Percentiles rank a stretch among this genome's conserved stretches.
phyloP scores from a whole-genome alignment of 2,113 vertebrate genomes.

The Gopherus flavomarginatus region DNA sequence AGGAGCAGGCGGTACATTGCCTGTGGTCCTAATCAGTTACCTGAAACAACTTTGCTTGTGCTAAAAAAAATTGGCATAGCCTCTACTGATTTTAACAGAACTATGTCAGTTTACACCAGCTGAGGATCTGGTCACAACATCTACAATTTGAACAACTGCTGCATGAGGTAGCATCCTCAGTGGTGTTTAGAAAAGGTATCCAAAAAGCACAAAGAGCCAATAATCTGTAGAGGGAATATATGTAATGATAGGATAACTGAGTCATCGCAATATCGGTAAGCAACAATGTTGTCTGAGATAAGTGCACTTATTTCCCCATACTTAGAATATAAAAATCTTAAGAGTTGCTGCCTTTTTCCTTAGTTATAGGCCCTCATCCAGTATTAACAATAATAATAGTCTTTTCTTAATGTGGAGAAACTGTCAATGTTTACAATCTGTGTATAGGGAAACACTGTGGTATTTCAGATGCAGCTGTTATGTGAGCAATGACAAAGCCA shows the following conservation, averaged over 20 bases:
- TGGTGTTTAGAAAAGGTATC: constrained; percentile 9
- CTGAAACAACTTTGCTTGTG: background rate
- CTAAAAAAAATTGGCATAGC: constrained; percentile 22
- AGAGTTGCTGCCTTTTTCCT: background rate
- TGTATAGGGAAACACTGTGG: background rate
- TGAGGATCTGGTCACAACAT: background rate
- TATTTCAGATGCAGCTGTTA: constrained; percentile 12
- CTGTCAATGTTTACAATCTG: constrained; percentile 8
- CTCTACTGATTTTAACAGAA: constrained; percentile 6
- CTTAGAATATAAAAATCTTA: background rate
- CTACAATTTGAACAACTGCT: background rate
- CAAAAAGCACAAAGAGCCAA: constrained; percentile 9
- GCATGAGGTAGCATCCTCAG: constrained; percentile 26
- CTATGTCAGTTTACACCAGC: background rate
- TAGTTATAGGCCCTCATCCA: background rate
- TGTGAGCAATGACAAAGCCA: background rate
- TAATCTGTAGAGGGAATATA: background rate
- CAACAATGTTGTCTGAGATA: background rate
- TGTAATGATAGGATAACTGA: background rate
- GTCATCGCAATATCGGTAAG: background rate
- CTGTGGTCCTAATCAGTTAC: background rate
- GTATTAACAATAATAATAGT: constrained; percentile 14
- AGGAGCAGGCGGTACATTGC: background rate
- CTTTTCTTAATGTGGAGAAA: constrained; percentile 19
- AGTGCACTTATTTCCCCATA: background rate